Conservation (phyloP, 2,113 vertebrate genomes). For the Nyctereutes procyonoides region DNA sequence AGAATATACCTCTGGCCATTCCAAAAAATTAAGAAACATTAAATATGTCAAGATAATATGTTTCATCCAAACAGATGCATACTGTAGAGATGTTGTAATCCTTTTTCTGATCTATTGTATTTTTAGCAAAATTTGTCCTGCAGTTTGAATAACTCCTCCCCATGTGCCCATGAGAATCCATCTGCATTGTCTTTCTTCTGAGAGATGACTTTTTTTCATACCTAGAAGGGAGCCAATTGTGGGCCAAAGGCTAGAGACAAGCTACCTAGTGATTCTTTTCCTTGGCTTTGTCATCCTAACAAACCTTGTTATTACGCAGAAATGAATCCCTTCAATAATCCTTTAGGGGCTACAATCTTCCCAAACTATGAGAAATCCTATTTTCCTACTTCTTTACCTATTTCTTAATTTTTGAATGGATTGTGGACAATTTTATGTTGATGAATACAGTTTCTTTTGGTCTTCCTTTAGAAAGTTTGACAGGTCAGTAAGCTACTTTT, state of each 20-base stretch:
- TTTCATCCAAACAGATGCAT: not conserved
- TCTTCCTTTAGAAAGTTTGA: not conserved
- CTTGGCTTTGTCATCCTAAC: not conserved
- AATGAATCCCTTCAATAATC: not conserved
- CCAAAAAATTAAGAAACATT: not conserved
- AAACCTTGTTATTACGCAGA: not conserved
- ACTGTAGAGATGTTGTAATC: not conserved
- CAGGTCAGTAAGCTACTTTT: not conserved
- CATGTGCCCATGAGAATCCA: not conserved
- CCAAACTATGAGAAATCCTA: not conserved
- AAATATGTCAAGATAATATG: not conserved
- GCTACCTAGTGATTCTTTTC: not conserved
- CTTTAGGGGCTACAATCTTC: not conserved
- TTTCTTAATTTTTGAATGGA: not conserved
- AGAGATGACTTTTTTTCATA: not conserved
- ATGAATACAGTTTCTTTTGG: not conserved
- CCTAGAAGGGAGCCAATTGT: not conserved
- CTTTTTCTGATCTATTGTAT: not conserved
- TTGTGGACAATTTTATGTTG: not conserved
- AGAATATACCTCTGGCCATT: not conserved
- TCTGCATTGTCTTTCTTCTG: not conserved
- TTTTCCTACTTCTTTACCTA: not conserved
- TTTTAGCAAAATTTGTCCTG: constrained; percentile 19
- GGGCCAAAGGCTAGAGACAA: not conserved
- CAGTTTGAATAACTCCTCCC: not conserved